These are phyloP conservation scores for Rhadina sibilatrix DNA, from an alignment of 2,113 vertebrate species.

Conservation along the genomic window DNA sequence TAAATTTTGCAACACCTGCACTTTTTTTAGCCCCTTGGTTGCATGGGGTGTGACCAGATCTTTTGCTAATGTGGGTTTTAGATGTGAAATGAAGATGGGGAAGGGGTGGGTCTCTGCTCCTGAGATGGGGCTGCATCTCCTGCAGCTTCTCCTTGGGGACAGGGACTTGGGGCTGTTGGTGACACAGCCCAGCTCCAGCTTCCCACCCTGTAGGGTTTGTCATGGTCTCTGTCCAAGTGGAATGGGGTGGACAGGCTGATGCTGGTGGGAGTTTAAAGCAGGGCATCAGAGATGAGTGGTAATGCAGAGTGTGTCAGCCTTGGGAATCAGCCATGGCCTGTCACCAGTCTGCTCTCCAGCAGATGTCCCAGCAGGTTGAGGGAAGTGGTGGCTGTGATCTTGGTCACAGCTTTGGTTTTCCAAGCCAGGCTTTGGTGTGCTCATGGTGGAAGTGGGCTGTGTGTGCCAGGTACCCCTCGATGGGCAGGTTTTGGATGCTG, in stretches of 20 bases:
- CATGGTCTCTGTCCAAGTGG: not conserved
- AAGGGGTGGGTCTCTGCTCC: not conserved
- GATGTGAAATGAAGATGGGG: not conserved
- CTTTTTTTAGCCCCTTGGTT: not conserved
- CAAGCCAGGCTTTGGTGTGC: not conserved
- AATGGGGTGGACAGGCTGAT: fast-evolving
- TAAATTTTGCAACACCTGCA: not conserved
- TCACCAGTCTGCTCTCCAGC: not conserved
- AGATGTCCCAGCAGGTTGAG: not conserved
- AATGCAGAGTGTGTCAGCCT: not conserved
- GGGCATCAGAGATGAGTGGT: not conserved
- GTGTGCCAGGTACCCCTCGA: not conserved
- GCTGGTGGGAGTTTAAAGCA: not conserved
- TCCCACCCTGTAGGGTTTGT: fast-evolving
- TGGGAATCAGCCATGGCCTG: not conserved
- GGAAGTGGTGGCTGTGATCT: not conserved
- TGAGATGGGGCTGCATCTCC: not conserved
- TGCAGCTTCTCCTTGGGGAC: fast-evolving
- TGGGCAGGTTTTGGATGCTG: fast-evolving
- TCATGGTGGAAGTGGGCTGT: fast-evolving
- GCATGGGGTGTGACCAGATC: not conserved
- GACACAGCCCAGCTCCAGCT: not conserved
- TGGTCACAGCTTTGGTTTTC: not conserved
- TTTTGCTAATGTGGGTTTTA: not conserved
- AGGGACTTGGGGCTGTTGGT: not conserved